Evolutionary conservation across 1,140 invertebrate genomes (phyloP), one percentile per base, ranked within the genome.

Genomic region (Delia radicum): DNA sequence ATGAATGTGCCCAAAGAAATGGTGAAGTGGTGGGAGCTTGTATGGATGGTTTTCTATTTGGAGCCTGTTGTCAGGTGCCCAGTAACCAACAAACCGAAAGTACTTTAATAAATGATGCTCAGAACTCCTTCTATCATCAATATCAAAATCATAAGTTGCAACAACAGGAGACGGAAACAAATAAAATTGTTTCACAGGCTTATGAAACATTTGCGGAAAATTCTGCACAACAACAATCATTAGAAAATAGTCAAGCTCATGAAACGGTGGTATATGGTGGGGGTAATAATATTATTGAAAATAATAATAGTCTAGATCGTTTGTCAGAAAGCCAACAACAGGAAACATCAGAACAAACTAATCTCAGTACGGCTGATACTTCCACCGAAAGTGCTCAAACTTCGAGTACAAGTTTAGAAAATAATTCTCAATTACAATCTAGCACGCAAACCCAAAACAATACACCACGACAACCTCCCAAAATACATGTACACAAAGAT

Each of bases 1-100:
- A 96, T 81, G 94, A 97, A 83, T 97, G 96, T 85, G 89, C 89
- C 8, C 91, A 93, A 74, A 88, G 93, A 76, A 91, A 91, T 10
- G 95, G 96, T 2, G 90, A 93, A 81, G 94, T 96, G 0, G 93
- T 96, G 0, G 94, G 94, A 0, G 92, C 95, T 5, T 97, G 96
- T 80, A 94, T 96, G 91, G 95, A 97, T 83, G 94, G 85, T 42
- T 86, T 97, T 81, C 89, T 97, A 4, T 96, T 96, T 81, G 95
- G 95, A 6, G 94, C 95, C 4, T 97, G 95, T 84, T 97, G 95
- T 80, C 92, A 93, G 80, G 84, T 93, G 13, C 91, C 90, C 12
- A 82, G 81, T 76, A 80, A 83, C 0, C 79, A 85, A 13, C 81
- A 83, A 73, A 46, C 82, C 72, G 82, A 84, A 69, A 84, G 79